Evolutionary conservation across 2,888 invertebrate genomes (phyloP).

Genomic region (Sminthurides aquaticus): DNA sequence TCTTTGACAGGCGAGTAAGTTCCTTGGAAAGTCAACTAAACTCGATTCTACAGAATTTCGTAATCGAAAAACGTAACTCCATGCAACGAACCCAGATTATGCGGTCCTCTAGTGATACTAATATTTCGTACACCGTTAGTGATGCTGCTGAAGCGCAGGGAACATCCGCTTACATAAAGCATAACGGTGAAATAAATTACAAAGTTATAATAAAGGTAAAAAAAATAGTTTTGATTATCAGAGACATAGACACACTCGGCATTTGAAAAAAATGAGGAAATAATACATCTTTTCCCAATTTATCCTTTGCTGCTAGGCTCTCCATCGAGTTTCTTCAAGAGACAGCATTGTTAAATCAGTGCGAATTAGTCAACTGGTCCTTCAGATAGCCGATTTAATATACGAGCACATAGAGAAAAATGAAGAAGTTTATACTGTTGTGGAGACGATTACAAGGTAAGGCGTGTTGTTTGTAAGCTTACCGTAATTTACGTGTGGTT

Average conservation of each 20-base stretch:
- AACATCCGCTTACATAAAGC: slow-evolving; percentile 83
- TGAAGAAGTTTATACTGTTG: slow-evolving; percentile 37
- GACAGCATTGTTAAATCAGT: slow-evolving; percentile 76
- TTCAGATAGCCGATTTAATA: slow-evolving; percentile 84
- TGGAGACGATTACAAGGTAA: slow-evolving; percentile 41
- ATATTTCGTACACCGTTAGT: slow-evolving; percentile 77
- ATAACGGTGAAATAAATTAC: slow-evolving; percentile 88
- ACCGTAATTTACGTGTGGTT: background rate
- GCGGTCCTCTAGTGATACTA: slow-evolving; percentile 84
- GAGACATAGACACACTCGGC: background rate
- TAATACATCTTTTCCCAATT: too few species aligned
- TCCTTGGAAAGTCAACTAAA: slow-evolving; percentile 79
- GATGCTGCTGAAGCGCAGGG: slow-evolving; percentile 83
- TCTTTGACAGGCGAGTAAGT: slow-evolving; percentile 47
- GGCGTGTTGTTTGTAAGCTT: background rate
- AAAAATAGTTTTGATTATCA: slow-evolving; percentile 5
- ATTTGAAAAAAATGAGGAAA: too few species aligned
- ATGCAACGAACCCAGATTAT: slow-evolving; percentile 64
- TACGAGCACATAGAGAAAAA: slow-evolving; percentile 56
- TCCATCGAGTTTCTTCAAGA: slow-evolving; percentile 76
- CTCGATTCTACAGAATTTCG: slow-evolving; percentile 51
- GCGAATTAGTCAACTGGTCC: slow-evolving; percentile 82
- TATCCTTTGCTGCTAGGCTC: slow-evolving; percentile 56
- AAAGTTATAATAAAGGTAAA: slow-evolving; percentile 75
- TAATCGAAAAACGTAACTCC: slow-evolving; percentile 48